phyloP scores from a whole-genome alignment of 1,140 invertebrate species.

The Papilio helenus region DNA sequence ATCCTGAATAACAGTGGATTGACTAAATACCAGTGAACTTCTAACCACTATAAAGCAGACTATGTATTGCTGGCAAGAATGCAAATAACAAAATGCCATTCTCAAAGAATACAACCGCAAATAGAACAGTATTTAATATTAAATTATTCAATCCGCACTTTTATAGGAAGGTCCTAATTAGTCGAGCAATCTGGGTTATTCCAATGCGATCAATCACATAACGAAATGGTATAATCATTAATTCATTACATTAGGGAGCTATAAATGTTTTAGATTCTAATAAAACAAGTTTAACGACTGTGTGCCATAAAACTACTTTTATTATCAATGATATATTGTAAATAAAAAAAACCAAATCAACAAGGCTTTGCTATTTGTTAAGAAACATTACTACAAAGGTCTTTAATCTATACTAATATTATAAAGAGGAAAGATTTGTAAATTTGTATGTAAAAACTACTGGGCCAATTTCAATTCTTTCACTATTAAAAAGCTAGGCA shows the following conservation, averaged over 20 bases:
- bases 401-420: too few relatives aligned
- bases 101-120: neutral
- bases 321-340: neutral
- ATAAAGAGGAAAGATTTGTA: too few relatives aligned
- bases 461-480: too few relatives aligned
- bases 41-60: neutral
- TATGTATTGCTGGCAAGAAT: neutral
- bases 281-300: conserved; percentile 14
- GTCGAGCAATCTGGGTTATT: conserved; percentile 23
- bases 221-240: conserved; percentile 11
- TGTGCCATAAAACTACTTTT: conserved; percentile 1
- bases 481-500: too few relatives aligned
- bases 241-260: neutral
- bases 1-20: neutral
- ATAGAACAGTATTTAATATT: conserved; percentile 16
- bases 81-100: neutral
- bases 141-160: conserved; percentile 19
- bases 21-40: neutral
- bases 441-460: too few relatives aligned
- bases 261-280: conserved; percentile 10
- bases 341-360: conserved; percentile 7
- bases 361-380: neutral
- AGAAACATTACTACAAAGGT: neutral
- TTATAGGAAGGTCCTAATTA: conserved; percentile 16
- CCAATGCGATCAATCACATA: conserved; percentile 19